Percentiles rank a stretch among this genome's conserved stretches.
Evolutionary conservation across 2,888 invertebrate genomes (phyloP).

Genomic region (Hirudinaria manillensis): DNA sequence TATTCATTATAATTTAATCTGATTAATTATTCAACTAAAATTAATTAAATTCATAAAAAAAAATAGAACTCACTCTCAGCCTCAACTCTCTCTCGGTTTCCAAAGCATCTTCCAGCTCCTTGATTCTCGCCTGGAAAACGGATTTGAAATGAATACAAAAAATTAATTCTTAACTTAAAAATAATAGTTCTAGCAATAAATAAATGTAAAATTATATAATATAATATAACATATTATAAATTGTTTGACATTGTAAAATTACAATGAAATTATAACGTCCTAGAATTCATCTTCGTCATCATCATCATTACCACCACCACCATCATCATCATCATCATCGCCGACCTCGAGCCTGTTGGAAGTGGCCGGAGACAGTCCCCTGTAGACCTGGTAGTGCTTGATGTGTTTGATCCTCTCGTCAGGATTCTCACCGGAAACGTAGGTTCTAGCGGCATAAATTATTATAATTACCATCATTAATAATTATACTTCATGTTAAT

Average conservation of each 20-base stretch:
- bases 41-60: background rate
- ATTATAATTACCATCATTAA: no score
- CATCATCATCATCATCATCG: background rate
- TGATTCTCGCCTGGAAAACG: constrained; percentile 84
- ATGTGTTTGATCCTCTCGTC: constrained; percentile 35
- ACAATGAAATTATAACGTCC: no score
- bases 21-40: background rate
- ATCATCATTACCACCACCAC: background rate
- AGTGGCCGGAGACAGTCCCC: constrained; percentile 52
- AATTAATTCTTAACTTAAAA: background rate
- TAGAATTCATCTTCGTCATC: background rate
- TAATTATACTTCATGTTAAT: no score
- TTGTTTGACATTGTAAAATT: no score
- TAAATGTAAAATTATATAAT: background rate
- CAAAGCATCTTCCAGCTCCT: constrained; percentile 98
- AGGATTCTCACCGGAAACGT: constrained; percentile 11
- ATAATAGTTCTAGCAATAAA: background rate
- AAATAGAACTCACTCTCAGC: constrained; percentile 78
- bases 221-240: no score
- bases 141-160: background rate
- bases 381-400: constrained; percentile 51
- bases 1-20: no score
- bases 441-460: background rate
- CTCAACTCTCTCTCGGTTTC: constrained; percentile 98
- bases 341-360: constrained; percentile 53